phyloP scores from a whole-genome alignment of 1,140 invertebrate genomes.

The Diorhabda sublineata region DNA sequence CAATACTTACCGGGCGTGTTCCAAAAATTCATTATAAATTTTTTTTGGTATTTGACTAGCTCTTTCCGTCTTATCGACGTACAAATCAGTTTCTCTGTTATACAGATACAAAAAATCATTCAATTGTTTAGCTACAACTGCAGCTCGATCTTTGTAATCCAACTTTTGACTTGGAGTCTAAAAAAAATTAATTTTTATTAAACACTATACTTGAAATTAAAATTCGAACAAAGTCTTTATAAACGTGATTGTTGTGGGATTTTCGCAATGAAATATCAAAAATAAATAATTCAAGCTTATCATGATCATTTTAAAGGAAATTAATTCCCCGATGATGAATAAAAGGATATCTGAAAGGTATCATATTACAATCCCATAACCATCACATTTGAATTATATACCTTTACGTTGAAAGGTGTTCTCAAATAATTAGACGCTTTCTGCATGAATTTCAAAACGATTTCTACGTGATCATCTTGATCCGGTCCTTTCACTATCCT shows the following conservation, averaged over 20 bases:
- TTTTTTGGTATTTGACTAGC: conserved; percentile 56
- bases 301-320: too few species aligned
- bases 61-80: conserved; percentile 62
- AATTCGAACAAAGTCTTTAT: too few species aligned
- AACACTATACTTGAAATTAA: too few species aligned
- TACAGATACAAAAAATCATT: conserved; percentile 89
- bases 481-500: conserved; percentile 59
- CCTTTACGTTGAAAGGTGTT: conserved; percentile 69
- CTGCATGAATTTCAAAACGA: conserved; percentile 80
- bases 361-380: too few species aligned
- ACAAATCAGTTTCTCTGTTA: conserved; percentile 77
- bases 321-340: too few species aligned
- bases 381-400: conserved; percentile 35
- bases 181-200: conserved; percentile 23
- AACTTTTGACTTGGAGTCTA: conserved; percentile 72
- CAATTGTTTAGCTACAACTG: conserved; percentile 85
- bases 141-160: conserved; percentile 76
- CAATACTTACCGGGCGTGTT: conserved; percentile 40
- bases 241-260: too few species aligned
- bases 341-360: too few species aligned
- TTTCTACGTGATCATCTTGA: conserved; percentile 59
- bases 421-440: conserved; percentile 72
- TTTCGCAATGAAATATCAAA: too few species aligned
- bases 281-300: too few species aligned
- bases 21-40: conserved; percentile 57